phyloP scores from a whole-genome alignment of 2,113 vertebrate species.

The Apodemus speciosus region DNA sequence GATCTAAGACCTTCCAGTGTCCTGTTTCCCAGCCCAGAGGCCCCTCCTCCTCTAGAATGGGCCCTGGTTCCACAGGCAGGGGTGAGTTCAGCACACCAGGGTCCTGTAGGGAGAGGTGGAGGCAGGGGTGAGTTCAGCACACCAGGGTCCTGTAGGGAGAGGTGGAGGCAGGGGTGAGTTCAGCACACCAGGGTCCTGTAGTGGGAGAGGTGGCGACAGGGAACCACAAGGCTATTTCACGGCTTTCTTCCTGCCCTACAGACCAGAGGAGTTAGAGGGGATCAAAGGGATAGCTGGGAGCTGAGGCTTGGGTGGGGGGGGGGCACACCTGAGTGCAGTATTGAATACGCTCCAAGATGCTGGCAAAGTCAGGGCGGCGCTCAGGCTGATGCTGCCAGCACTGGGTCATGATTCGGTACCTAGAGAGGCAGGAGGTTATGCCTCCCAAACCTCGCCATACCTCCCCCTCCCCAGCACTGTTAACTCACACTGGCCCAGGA shows the following conservation, averaged over 20 bases:
- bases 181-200: slow-evolving; percentile 94
- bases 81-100: slow-evolving; percentile 93
- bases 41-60: slow-evolving; percentile 88
- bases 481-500: slow-evolving; percentile 94
- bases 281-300: neutral
- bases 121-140: no score
- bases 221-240: neutral
- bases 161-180: slow-evolving; percentile 88
- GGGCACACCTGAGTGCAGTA: slow-evolving; percentile 92
- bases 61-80: slow-evolving; percentile 89
- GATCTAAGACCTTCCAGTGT: slow-evolving; percentile 34
- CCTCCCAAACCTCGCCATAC: neutral
- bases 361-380: slow-evolving; percentile 92
- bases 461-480: neutral
- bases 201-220: neutral
- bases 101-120: slow-evolving; percentile 84
- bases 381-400: slow-evolving; percentile 97
- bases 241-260: neutral
- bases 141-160: slow-evolving; percentile 88
- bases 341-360: slow-evolving; percentile 93
- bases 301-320: no score
- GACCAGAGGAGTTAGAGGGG: neutral
- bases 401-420: slow-evolving; percentile 94
- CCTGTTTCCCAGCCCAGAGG: slow-evolving; percentile 83
- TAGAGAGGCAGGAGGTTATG: slow-evolving; percentile 63